These are phyloP conservation scores for Pygoscelis adeliae DNA, from an alignment of 2,113 vertebrate species.

Conservation along the genomic window DNA sequence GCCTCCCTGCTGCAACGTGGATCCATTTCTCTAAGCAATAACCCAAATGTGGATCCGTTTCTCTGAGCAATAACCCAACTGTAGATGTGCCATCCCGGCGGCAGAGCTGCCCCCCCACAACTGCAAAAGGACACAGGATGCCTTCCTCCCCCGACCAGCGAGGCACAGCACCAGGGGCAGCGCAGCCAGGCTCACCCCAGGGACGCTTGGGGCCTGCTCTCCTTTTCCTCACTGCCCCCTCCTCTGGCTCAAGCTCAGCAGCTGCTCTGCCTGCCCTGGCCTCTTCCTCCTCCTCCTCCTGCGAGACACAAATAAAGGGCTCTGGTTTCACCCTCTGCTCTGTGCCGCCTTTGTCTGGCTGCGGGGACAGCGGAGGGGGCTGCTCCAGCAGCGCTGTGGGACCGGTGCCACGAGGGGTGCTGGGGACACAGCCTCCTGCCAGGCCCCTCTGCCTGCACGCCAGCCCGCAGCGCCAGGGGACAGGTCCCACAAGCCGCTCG, in stretches of 20 bases:
- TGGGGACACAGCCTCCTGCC: background rate
- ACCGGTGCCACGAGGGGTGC: background rate
- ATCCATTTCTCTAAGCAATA: background rate
- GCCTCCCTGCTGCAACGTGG: background rate
- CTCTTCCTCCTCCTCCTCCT: background rate
- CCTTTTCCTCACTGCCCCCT: background rate
- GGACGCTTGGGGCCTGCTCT: background rate
- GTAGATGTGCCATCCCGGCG: background rate
- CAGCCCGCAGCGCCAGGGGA: background rate
- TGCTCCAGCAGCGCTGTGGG: background rate
- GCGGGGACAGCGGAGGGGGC: background rate
- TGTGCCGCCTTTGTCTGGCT: background rate
- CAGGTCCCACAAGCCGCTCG: accelerated
- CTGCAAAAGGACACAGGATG: background rate
- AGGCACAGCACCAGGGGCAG: background rate
- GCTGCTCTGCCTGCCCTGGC: background rate
- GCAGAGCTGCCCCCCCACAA: too few species aligned
- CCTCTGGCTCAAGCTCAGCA: background rate
- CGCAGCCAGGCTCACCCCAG: background rate
- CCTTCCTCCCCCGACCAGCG: accelerated
- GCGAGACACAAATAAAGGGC: conserved; percentile 54
- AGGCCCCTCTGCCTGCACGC: background rate
- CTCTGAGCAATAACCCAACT: background rate
- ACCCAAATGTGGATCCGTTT: background rate
- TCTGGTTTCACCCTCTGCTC: conserved; percentile 35